Evolutionary conservation across 2,888 invertebrate genomes (phyloP), one percentile per base, ranked within the genome.

Genomic region (Cryptus armator): DNA sequence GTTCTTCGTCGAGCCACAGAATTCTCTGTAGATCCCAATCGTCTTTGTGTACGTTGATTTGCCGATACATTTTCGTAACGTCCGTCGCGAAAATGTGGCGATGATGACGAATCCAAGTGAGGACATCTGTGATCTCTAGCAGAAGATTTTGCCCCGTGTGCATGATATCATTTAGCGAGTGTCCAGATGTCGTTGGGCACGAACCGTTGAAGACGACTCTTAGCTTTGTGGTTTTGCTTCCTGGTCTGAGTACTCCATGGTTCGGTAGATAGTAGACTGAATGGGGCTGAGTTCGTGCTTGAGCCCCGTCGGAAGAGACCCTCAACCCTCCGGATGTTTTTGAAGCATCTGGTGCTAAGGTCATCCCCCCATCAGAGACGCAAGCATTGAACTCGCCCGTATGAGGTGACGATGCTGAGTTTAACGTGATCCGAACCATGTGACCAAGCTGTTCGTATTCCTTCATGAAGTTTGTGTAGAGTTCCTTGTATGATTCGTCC

Each of bases 1-100:
- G 29, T 3, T 56, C 29, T 0, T 24, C 14, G 24, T 82, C 62
- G 10, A 48, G 75, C 93, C 93, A 94, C 4, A 94, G 62, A 4
- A 94, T 93, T 9, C 89, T 75, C 66, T 93, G 93, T n/a, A 90
- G 87, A n/a, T 89, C 48, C 16, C 88, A 72, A 64, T 93, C 87
- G 3, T 84, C 74, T 10, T 44, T 56, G 44, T 87, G 81, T 0
- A 87, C 79, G 2, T 51, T 10, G 6, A 86, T 83, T n/a, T 87
- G 84, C 6, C 86, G 68, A 24, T 77, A 87, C 81, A 86, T 86
- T 43, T 87, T 87, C 5, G 77, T 76, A 14, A 86, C 76, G 56
- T 87, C 85, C 1, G 81, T 76, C 5, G 72, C n/a, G 44, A 86
- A 87, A 2, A 85, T n/a, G 74, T 24, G 81, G 0, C 51, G 51